These are phyloP conservation scores for Orchestes rusci DNA, from an alignment of 2,888 invertebrate genomes.

Conservation along the genomic window DNA sequence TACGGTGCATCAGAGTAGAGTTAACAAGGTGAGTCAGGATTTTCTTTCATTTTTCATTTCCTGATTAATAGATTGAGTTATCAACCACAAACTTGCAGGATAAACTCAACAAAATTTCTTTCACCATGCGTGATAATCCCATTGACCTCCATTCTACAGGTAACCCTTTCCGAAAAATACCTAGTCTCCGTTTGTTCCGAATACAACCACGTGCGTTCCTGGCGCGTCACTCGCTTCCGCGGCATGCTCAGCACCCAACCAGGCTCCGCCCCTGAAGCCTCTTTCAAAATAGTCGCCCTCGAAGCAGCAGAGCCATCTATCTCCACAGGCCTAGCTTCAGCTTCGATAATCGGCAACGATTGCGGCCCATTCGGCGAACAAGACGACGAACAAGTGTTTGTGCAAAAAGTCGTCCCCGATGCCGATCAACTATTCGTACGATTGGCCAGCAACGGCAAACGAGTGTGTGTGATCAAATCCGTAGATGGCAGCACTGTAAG, in stretches of 20 bases:
- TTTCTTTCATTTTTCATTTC: too few species aligned
- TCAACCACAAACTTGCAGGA: too few species aligned
- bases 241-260: constrained; percentile 99
- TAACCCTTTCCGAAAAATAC: constrained; percentile 91
- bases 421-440: constrained; percentile 92
- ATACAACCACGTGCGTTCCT: constrained; percentile 95
- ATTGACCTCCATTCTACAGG: constrained; percentile 57
- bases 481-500: constrained; percentile 92
- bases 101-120: too few species aligned
- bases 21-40: constrained; percentile 65
- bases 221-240: constrained; percentile 93
- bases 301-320: constrained; percentile 55
- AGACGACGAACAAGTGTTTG: constrained; percentile 90
- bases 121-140: too few species aligned
- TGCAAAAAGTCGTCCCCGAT: constrained; percentile 96
- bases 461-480: constrained; percentile 90
- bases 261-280: constrained; percentile 93
- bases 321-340: constrained; percentile 12
- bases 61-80: too few species aligned
- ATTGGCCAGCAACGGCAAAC: constrained; percentile 89
- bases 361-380: constrained; percentile 94
- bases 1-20: constrained; percentile 93
- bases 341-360: constrained; percentile 48
- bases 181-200: constrained; percentile 94
- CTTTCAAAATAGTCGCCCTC: constrained; percentile 90